Evolutionary conservation across 2,888 invertebrate species (phyloP).

Genomic region (Caenorhabditis zanzibari): DNA sequence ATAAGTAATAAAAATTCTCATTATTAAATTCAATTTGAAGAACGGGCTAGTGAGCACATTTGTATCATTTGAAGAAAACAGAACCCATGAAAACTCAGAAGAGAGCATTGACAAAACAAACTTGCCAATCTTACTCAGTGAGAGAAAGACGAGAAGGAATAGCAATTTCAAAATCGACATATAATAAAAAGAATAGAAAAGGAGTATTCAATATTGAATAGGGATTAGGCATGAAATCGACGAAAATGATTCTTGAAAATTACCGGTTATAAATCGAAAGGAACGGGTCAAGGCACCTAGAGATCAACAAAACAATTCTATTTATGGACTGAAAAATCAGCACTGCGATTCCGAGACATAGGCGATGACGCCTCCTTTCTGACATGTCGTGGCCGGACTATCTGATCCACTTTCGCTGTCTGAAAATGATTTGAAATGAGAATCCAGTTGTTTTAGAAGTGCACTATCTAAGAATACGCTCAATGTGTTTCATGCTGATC

Average conservation of each 20-base stretch:
- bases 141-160: conserved; percentile 27
- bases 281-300: conserved; percentile 31
- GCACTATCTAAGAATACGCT: conserved; percentile 10
- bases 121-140: conserved; percentile 40
- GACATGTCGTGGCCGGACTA: conserved; percentile 67
- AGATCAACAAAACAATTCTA: conserved; percentile 1
- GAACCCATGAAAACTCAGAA: conserved; percentile 45
- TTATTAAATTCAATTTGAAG: conserved; percentile 27
- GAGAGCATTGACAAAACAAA: conserved; percentile 28
- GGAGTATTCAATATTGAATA: conserved; percentile 10
- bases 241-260: conserved; percentile 7
- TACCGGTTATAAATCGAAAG: conserved; percentile 50
- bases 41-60: conserved; percentile 58
- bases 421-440: conserved; percentile 29
- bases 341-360: conserved; percentile 77
- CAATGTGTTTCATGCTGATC: conserved; percentile 52
- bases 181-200: conserved; percentile 30
- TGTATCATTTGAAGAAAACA: conserved; percentile 52
- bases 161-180: conserved; percentile 4
- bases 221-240: conserved; percentile 43
- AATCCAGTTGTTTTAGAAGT: background rate
- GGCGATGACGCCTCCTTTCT: conserved; percentile 64
- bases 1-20: conserved; percentile 35
- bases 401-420: conserved; percentile 68
- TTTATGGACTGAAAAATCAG: conserved; percentile 53